Base-by-base conservation (phyloP, 2,888 invertebrate species). In the Lasius fuliginosus region DNA sequence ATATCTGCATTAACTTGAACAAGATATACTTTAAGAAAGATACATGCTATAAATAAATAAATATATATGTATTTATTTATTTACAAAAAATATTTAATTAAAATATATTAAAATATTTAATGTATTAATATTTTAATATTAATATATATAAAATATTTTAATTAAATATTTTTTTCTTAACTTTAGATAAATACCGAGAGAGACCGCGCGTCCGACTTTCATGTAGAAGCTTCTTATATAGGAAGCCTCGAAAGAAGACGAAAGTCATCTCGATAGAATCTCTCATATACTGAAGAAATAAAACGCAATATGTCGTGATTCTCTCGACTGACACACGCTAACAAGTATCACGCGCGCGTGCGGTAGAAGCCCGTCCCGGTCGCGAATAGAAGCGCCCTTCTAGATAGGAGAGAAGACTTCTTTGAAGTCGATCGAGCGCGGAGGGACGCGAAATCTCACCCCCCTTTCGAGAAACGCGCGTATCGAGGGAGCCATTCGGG, bases 401-500 rank as follows among this genome's bases (percentile, higher is more conserved):
- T 67, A 67, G 60, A 71, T 12, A 74, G 18, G 75, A 40, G 60
- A 60, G 40, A 82, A 68, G n/a, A 53, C 40, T 79, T 68, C 83
- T 85, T 85, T 85, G 83, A 85, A 85, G 85, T 83, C 53, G 67
- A 83, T 85, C 79, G 56, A 68, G 49, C 69, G 76, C n/a, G 15
- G 12, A 46, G 58, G 18, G 40, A 23, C 23, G 23, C 23, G 23
- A 36, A 58, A 18, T 5, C 5, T 36, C 36, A 4, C 49, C 49
- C 46, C n/a, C 49, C 65, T 82, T 60, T 77, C 64, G 62, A 85
- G 82, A 49, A 86, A 82, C 49, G 60, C 68, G 60, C 65, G 65
- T 86, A 68, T 65, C 62, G 76, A 58, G 46, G 73, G 56, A 77
- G 67, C 49, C 73, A 36, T 53, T 79, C 53, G 27, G 27, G 68